Conservation (phyloP, 2,113 vertebrate genomes). For the Micromys minutus region DNA sequence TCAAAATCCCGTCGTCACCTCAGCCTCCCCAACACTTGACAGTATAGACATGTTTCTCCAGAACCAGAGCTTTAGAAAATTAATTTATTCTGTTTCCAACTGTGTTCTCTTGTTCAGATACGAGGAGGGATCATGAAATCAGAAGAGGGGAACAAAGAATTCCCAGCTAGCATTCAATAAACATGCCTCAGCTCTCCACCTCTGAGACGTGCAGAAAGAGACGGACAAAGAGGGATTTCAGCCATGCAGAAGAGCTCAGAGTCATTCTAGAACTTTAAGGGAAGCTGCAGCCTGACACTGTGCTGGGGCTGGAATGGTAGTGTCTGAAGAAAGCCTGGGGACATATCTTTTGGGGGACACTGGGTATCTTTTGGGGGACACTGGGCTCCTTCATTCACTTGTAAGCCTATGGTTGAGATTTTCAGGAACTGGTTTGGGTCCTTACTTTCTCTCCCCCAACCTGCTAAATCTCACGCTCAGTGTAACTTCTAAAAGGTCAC, state of each 20-base stretch:
- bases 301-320: rapidly evolving
- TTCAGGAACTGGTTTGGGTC: background rate
- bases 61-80: background rate
- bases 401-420: background rate
- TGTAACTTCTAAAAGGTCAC: background rate
- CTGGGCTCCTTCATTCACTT: background rate
- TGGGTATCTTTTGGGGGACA: rapidly evolving
- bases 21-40: background rate
- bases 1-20: background rate
- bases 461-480: background rate
- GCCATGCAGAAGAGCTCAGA: background rate
- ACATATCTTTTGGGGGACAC: rapidly evolving
- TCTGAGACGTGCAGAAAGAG: background rate
- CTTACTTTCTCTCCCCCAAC: background rate
- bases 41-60: background rate
- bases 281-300: background rate
- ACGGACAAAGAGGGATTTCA: background rate
- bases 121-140: background rate
- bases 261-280: background rate
- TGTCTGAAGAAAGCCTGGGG: background rate
- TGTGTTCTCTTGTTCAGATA: background rate
- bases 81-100: background rate
- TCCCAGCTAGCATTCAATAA: background rate
- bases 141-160: background rate
- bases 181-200: background rate